Conservation (phyloP, 2,797 vertebrate genomes). For the Sciaenops ocellatus region DNA sequence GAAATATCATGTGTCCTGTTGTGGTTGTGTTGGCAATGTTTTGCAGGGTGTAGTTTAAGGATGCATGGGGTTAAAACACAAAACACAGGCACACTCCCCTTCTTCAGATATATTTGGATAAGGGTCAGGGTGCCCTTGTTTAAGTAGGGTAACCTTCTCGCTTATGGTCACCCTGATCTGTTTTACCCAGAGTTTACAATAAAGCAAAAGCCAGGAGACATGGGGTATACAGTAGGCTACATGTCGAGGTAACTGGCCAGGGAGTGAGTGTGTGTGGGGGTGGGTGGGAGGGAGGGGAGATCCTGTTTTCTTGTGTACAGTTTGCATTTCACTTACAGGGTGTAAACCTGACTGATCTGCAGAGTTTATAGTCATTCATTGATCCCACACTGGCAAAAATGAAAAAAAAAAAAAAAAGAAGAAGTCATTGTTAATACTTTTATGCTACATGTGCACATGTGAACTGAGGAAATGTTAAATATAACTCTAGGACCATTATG, state of each 20-base stretch:
- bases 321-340: slow-evolving; percentile 6
- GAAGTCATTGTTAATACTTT: background rate
- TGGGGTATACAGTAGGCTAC: too few relatives aligned
- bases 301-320: background rate
- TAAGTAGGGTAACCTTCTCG: slow-evolving; percentile 64
- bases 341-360: background rate
- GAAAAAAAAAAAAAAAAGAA: fast-evolving
- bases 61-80: slow-evolving; percentile 32
- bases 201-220: slow-evolving; percentile 17
- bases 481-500: background rate
- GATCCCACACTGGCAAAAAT: background rate
- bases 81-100: slow-evolving; percentile 25
- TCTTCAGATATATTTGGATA: slow-evolving; percentile 57
- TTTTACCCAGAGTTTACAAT: slow-evolving; percentile 29
- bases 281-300: too few relatives aligned
- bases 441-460: background rate
- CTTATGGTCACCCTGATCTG: slow-evolving; percentile 47
- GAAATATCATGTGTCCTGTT: background rate
- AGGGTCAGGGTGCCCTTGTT: slow-evolving; percentile 64
- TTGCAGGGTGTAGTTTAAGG: slow-evolving; percentile 8
- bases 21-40: slow-evolving; percentile 9
- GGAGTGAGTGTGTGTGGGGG: too few relatives aligned
- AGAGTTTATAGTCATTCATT: background rate
- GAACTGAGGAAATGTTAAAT: background rate
- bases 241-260: background rate